A percentile compares a stretch with the other conserved stretches of the same genome.
Conservation (phyloP, 2,797 vertebrate species). For the Arrhamphus sclerolepis region DNA sequence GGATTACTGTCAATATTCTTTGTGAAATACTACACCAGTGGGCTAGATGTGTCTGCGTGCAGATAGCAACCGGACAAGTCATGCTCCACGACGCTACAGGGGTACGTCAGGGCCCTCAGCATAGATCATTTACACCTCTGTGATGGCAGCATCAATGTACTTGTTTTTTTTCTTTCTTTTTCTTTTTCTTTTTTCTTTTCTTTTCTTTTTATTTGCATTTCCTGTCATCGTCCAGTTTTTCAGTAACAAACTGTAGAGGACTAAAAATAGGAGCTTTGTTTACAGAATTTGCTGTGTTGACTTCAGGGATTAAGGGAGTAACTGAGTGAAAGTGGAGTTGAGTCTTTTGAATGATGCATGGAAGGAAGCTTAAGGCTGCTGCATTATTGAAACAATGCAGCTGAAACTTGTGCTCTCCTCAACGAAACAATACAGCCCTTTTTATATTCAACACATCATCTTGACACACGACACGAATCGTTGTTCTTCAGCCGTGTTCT, state of each 20-base stretch:
- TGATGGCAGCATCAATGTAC: too few species aligned
- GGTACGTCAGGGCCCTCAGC: too few species aligned
- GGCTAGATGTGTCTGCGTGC: too few species aligned
- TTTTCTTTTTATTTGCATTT: too few species aligned
- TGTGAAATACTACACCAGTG: too few species aligned
- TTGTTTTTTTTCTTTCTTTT: too few species aligned
- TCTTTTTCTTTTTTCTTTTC: too few species aligned
- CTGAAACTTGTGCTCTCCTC: constrained; percentile 14
- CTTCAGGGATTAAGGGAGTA: constrained; percentile 11
- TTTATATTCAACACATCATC: neutral
- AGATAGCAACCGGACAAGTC: too few species aligned
- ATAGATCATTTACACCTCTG: too few species aligned
- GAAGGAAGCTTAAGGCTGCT: constrained; percentile 26
- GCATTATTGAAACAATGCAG: constrained; percentile 48
- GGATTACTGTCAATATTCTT: too few species aligned
- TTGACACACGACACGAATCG: too few species aligned
- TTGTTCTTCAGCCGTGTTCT: constrained; percentile 1
- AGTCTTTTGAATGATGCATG: constrained; percentile 45
- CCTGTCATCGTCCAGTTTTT: neutral
- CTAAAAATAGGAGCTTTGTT: neutral
- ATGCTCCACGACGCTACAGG: too few species aligned
- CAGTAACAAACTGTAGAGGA: neutral
- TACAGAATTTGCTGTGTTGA: neutral
- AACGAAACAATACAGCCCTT: neutral
- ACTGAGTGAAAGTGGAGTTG: neutral